These are phyloP conservation scores for Ceuthmochares aereus DNA, from an alignment of 2,113 vertebrate species.

Conservation along the genomic window DNA sequence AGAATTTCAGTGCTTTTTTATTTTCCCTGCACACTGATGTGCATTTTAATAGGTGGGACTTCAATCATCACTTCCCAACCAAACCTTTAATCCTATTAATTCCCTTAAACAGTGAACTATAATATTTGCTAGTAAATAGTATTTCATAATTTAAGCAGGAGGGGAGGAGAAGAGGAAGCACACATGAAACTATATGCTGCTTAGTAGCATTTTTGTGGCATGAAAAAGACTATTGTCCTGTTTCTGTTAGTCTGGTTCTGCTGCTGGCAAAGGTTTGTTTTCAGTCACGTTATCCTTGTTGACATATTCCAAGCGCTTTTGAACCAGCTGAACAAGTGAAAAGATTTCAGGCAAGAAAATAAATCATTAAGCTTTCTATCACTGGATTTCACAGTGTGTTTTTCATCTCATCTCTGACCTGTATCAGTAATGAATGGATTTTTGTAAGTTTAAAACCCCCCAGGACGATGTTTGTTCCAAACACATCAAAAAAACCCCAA, in stretches of 20 bases:
- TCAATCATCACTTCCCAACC: not conserved
- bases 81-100: slow-evolving; percentile 28
- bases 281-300: not conserved
- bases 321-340: slow-evolving; percentile 19
- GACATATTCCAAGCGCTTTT: not conserved
- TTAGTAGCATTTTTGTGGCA: slow-evolving; percentile 23
- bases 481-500: not conserved
- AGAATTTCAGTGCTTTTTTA: slow-evolving; percentile 8
- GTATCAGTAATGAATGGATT: not conserved
- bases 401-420: slow-evolving; percentile 28
- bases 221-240: slow-evolving; percentile 63
- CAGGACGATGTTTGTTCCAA: not conserved
- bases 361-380: slow-evolving; percentile 40
- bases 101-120: slow-evolving; percentile 9
- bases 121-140: slow-evolving; percentile 10
- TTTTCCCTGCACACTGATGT: not conserved
- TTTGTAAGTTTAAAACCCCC: not conserved
- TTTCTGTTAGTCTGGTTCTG: not conserved
- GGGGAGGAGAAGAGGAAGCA: not conserved
- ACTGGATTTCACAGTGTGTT: slow-evolving; percentile 16
- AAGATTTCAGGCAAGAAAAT: slow-evolving; percentile 22
- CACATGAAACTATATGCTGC: not conserved
- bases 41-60: slow-evolving; percentile 3
- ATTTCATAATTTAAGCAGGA: not conserved
- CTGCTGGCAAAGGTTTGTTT: slow-evolving; percentile 22